Base-by-base conservation (phyloP, 2,888 invertebrate genomes). In the Agriopis leucophaearia region DNA sequence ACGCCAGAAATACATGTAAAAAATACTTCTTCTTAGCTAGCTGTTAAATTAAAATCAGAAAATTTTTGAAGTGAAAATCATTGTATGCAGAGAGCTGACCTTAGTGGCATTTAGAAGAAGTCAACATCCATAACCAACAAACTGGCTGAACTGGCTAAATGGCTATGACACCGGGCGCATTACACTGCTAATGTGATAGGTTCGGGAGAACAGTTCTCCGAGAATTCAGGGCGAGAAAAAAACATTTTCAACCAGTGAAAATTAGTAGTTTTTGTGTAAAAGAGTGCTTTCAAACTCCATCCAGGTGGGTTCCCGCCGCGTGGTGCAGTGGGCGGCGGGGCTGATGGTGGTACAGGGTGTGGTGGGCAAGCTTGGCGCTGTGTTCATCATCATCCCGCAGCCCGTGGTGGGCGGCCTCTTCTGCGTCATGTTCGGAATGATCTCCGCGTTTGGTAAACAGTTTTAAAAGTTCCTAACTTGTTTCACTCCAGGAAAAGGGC, bases 341-440 rank as follows among this genome's bases (percentile, higher is more conserved):
- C 91, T 97, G 55, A 97, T 97, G 97, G 88, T 97, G 27, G 76
- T 96, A 3, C 96, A 97, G 81, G 97, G 97, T 0, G 93, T 96
- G 40, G 95, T 97, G 75, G 96, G 96, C 70, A 97, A 97, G 89
- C 95, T 97, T 75, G 96, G 97, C 0, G 97, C 97, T 0, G 94
- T 96, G 18, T 97, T 97, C 82, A 96, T 97, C 73, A 96, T 97
- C 76, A 96, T 97, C 74, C 97, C 97, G 0, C 96, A 97, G 83
- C 97, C 97, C 0, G 95, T 97, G 56, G 95, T 97, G 2, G 97
- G 97, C 0, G 97, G 97, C 0, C 95, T 97, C 75, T 97, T 97
- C 88, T 96, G 97, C 75, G 96, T 97, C 40, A 96, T 97, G 96
- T 97, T 97, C 78, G 97, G 97, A 64, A 96, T 97, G 96, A 97